Percentiles rank a stretch among this genome's conserved stretches.
These are phyloP conservation scores for Nannospalax galili DNA, from an alignment of 2,113 vertebrate genomes.

Conservation along the genomic window DNA sequence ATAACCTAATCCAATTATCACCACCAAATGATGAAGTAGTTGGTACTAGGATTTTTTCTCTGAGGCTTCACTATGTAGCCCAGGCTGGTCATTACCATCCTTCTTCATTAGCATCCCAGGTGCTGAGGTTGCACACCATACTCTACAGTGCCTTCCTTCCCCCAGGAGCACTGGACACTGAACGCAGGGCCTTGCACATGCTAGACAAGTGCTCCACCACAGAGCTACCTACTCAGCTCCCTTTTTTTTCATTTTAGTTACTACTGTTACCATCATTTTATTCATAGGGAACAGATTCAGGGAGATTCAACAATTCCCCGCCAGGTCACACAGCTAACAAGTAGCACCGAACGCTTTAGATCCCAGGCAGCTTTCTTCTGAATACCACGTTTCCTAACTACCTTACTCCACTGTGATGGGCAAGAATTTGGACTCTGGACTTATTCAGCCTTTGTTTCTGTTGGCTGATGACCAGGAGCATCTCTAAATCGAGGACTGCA, in stretches of 20 bases:
- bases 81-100: background rate
- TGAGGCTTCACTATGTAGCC: background rate
- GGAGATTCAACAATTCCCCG: background rate
- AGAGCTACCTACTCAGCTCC: background rate
- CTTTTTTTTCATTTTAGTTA: background rate
- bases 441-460: slow-evolving; percentile 30
- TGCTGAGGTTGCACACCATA: too few species aligned
- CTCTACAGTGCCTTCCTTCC: too few species aligned
- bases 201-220: too few species aligned
- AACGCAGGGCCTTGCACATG: too few species aligned
- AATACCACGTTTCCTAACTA: background rate
- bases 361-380: background rate
- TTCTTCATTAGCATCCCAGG: too few species aligned
- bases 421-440: slow-evolving; percentile 8
- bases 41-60: background rate
- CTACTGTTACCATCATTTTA: slow-evolving; percentile 30
- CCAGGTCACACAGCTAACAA: background rate
- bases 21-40: background rate
- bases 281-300: background rate
- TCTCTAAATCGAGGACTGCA: slow-evolving; percentile 23
- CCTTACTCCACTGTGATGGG: background rate
- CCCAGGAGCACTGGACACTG: too few species aligned
- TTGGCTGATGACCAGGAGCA: background rate
- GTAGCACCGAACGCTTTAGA: background rate
- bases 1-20: slow-evolving; percentile 7